These are phyloP conservation scores for Lota lota DNA, from an alignment of 2,113 vertebrate species.

Conservation along the genomic window DNA sequence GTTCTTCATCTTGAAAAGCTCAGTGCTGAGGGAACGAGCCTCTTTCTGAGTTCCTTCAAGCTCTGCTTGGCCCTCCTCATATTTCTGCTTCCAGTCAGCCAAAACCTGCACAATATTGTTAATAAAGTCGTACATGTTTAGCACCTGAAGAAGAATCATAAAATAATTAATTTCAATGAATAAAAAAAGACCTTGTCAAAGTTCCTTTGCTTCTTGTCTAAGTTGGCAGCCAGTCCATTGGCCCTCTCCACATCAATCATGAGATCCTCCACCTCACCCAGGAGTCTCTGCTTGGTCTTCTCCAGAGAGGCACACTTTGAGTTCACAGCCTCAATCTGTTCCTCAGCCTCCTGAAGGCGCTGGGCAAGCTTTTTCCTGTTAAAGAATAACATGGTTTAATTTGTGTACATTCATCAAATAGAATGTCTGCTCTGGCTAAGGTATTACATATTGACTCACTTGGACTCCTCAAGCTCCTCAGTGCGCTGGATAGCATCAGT, in stretches of 20 bases:
- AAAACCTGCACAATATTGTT: no score
- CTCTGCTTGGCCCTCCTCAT: no score
- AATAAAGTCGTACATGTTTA: no score
- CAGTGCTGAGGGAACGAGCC: no score
- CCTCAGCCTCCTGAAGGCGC: slow-evolving; percentile 61
- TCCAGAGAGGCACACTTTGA: slow-evolving; percentile 70
- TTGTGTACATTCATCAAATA: no score
- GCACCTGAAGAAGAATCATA: no score
- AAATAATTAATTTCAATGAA: no score
- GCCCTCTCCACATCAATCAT: slow-evolving; percentile 66
- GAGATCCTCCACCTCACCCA: slow-evolving; percentile 48
- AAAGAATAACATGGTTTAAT: neutral
- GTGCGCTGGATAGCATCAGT: slow-evolving; percentile 83
- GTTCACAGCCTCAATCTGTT: slow-evolving; percentile 62
- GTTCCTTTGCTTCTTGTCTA: slow-evolving; percentile 78
- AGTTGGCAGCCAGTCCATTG: slow-evolving; percentile 62
- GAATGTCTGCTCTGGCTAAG: no score
- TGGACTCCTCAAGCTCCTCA: slow-evolving; percentile 83
- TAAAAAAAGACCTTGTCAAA: slow-evolving; percentile 65
- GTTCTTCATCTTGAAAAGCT: no score
- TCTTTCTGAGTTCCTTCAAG: no score
- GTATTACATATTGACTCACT: slow-evolving; percentile 49
- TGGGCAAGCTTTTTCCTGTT: slow-evolving; percentile 10
- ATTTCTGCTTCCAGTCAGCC: no score
- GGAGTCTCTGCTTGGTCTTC: slow-evolving; percentile 74